These are phyloP conservation scores for Amblyteles armatorius DNA, from an alignment of 2,888 invertebrate genomes.

Conservation along the genomic window DNA sequence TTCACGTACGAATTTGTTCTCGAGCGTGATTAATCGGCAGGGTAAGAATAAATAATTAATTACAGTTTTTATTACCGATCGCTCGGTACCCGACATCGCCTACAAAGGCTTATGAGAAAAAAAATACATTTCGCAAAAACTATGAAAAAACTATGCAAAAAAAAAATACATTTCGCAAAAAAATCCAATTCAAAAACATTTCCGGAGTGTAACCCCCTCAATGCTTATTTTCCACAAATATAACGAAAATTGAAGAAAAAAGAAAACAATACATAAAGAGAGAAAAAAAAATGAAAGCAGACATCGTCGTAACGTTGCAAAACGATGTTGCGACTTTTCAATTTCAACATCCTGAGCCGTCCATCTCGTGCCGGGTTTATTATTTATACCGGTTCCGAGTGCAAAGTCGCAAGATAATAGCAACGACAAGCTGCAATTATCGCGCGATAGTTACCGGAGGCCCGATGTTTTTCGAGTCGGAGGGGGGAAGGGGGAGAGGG, in stretches of 20 bases:
- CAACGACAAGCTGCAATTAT: conserved; percentile 40
- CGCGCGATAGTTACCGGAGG: conserved; percentile 25
- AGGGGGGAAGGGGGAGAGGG: background rate
- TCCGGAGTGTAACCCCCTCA: background rate
- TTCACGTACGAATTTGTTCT: background rate
- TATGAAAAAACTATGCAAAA: no score
- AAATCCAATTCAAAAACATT: no score
- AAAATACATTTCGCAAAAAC: background rate
- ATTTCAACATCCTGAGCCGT: background rate
- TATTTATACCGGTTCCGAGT: background rate
- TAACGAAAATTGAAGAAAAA: no score
- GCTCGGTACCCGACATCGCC: no score
- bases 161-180: background rate
- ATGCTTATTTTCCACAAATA: no score
- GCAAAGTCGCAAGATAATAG: conserved; percentile 31
- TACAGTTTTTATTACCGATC: no score
- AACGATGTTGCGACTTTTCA: background rate
- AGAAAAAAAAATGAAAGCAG: background rate
- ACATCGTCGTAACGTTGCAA: background rate
- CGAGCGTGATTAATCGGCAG: background rate
- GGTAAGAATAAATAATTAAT: background rate
- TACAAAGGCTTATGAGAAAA: no score
- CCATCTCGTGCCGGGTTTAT: background rate
- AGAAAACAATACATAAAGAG: no score
- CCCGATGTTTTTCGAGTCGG: background rate